These are phyloP conservation scores for Salvelinus namaycush DNA, from an alignment of 2,113 vertebrate species.

Conservation along the genomic window DNA sequence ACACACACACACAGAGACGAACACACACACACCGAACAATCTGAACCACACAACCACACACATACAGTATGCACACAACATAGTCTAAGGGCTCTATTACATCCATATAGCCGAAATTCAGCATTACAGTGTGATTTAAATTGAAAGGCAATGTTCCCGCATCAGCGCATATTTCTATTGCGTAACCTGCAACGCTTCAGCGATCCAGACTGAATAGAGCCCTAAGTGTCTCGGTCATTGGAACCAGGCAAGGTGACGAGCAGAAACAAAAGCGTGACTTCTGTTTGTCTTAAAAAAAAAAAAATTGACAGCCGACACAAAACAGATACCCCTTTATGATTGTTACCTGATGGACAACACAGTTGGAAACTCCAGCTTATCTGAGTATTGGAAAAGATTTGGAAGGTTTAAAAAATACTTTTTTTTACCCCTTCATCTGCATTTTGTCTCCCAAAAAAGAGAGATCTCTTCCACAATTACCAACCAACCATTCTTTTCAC, in stretches of 20 bases:
- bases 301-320: constrained; percentile 34
- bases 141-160: no score
- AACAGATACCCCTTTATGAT: constrained; percentile 34
- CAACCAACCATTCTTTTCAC: background rate
- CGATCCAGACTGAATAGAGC: no score
- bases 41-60: no score
- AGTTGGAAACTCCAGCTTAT: constrained; percentile 67
- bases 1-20: background rate
- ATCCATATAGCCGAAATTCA: no score
- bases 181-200: no score
- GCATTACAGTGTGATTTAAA: no score
- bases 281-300: background rate
- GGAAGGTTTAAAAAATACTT: constrained; percentile 41
- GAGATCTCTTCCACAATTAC: background rate
- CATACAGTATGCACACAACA: no score
- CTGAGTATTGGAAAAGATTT: constrained; percentile 65
- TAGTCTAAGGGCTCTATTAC: no score
- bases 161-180: no score
- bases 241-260: constrained; percentile 51
- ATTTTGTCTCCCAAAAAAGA: background rate
- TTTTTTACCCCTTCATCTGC: background rate
- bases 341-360: constrained; percentile 68
- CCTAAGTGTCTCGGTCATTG: constrained; percentile 36
- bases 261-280: constrained; percentile 54
- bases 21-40: no score